Evolutionary conservation across 2,888 invertebrate species (phyloP), one percentile per base, ranked within the genome.

Genomic region (Agonopterix subpropinquella): DNA sequence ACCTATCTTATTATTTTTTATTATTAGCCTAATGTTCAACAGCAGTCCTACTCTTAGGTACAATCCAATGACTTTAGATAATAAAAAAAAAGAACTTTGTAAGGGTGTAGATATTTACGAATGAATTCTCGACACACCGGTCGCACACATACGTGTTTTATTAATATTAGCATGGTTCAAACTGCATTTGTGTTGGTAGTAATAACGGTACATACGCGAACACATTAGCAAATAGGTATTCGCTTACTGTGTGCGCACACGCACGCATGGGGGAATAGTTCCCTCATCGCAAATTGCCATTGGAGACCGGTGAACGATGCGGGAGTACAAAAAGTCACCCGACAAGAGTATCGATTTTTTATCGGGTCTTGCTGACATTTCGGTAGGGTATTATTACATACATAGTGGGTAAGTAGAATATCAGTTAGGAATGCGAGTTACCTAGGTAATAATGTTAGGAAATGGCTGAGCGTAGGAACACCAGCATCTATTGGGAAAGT

Each of bases 191-290:
- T 77, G 73, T 74, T 72, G 28, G 28, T 28, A 28, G 66, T 63
- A 67, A 70, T 81, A 83, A 82, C 82, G 77, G 80, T 73, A 74
- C 60, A 68, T 70, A 70, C 59, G 67, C 71, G 66, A 69, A 68
- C 61, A 72, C 66, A 69, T 70, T 66, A 65, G 59, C 62, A 73
- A 69, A 70, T 71, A 69, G 67, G 65, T 67, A 63, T 57, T 57
- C 55, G 60, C 59, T 55, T 52, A 47, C 53, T 48, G 54, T 60
- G 57, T 75, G 80, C 78, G 80, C 76, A 65, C 62, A 77, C 80
- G 80, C 82, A 74, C 59, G 58, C 65, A 68, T 65, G 64, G 65
- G 72, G 73, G 73, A 65, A 68, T 62, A 67, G 65, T 64, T 65
- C 73, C 77, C 73, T 70, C 62, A 60, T 64, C 57, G 69, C 68